Evolutionary conservation across 2,113 vertebrate genomes (phyloP).

Genomic region (Cryptoleucopteryx plumbea): DNA sequence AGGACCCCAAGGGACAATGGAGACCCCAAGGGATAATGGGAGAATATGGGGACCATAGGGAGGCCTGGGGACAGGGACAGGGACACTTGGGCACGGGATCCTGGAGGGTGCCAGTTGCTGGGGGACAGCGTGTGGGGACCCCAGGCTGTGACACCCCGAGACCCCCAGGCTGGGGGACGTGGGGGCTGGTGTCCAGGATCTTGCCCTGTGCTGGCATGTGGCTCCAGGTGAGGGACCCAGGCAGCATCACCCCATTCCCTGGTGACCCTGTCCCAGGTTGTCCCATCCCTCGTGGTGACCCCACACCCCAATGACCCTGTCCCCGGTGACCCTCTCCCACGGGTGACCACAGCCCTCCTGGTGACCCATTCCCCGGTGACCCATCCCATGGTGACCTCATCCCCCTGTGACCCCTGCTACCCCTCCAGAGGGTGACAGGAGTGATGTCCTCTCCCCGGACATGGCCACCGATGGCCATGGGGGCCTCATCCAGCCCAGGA

Average conservation of each 20-base stretch:
- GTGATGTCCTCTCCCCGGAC: background rate
- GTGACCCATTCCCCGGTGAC: background rate
- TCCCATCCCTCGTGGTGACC: background rate
- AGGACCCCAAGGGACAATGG: background rate
- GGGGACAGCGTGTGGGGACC: background rate
- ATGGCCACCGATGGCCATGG: background rate
- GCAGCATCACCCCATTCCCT: background rate
- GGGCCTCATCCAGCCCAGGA: slow-evolving; percentile 44
- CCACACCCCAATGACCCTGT: background rate
- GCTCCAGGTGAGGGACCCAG: background rate
- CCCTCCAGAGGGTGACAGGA: slow-evolving; percentile 36
- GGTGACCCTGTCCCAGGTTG: background rate
- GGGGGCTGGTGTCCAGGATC: background rate
- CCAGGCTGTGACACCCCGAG: background rate
- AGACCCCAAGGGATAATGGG: background rate
- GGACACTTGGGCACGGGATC: background rate
- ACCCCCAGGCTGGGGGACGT: background rate
- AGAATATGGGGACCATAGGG: background rate
- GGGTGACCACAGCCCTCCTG: background rate
- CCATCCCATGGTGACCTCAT: background rate
- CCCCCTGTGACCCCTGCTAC: background rate
- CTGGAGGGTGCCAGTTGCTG: background rate
- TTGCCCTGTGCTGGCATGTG: background rate
- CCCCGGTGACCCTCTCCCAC: background rate
- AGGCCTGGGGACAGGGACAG: background rate